Conservation (phyloP, 1,140 invertebrate genomes). For the Zaprionus nigranus region DNA sequence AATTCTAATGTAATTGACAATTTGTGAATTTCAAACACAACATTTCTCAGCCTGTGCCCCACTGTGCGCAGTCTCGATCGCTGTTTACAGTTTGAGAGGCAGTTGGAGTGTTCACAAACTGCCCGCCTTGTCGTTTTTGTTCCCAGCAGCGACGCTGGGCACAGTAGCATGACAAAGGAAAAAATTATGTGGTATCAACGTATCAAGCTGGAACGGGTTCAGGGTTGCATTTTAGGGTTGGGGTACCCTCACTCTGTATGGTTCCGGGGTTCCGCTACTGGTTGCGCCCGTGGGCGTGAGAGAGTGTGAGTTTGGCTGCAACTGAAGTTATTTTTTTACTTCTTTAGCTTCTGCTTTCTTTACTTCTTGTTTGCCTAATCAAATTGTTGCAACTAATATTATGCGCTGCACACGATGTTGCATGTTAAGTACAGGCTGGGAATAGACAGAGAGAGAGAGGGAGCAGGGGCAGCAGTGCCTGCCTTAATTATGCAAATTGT, state of each 20-base stretch:
- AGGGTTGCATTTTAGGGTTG: neutral
- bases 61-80: conserved; percentile 17
- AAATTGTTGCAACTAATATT: conserved; percentile 72
- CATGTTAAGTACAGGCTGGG: neutral
- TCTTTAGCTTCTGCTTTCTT: neutral
- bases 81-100: conserved; percentile 35
- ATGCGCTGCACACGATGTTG: conserved; percentile 54
- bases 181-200: conserved; percentile 28
- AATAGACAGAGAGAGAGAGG: too few species aligned
- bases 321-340: neutral
- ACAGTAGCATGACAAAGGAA: conserved; percentile 44
- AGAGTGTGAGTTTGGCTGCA: neutral
- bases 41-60: neutral
- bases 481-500: conserved; percentile 50
- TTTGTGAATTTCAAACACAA: too few species aligned
- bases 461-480: neutral
- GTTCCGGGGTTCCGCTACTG: conserved; percentile 24
- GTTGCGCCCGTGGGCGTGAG: conserved; percentile 13
- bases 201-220: conserved; percentile 19
- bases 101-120: neutral
- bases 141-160: conserved; percentile 18
- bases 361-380: conserved; percentile 35
- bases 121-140: conserved; percentile 1
- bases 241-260: neutral
- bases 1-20: too few species aligned